These are phyloP conservation scores for Crocallis elinguaria DNA, from an alignment of 2,888 invertebrate species.

Conservation along the genomic window DNA sequence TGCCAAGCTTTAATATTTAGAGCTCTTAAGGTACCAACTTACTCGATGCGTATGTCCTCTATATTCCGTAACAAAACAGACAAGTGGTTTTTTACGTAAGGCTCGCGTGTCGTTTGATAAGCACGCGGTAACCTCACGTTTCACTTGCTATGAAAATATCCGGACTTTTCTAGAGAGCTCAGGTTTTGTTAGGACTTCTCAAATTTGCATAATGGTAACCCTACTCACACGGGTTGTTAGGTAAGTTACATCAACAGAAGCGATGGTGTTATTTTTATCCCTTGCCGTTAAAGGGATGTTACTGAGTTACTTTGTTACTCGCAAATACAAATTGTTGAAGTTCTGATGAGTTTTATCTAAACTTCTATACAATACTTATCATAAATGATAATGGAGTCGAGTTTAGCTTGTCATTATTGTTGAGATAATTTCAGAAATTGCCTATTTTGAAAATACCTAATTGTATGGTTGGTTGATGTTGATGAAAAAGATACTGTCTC, in stretches of 20 bases:
- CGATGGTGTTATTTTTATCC: slow-evolving; percentile 8
- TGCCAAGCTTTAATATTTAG: no score
- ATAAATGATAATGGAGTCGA: not conserved
- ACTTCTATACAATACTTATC: not conserved
- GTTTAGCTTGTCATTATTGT: not conserved
- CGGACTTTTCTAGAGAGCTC: not conserved
- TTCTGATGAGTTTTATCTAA: slow-evolving; percentile 4
- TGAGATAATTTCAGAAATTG: no score
- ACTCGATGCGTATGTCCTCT: no score
- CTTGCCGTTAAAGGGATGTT: not conserved
- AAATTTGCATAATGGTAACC: not conserved
- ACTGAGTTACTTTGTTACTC: not conserved
- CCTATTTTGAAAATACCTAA: no score
- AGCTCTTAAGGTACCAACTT: no score
- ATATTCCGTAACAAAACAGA: no score
- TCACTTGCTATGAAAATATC: no score
- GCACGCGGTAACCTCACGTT: not conserved
- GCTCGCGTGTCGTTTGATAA: no score
- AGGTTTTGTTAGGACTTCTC: not conserved
- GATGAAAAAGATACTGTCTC: no score
- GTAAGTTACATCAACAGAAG: slow-evolving; percentile 6
- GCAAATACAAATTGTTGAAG: slow-evolving; percentile 16
- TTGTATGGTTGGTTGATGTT: no score
- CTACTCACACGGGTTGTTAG: slow-evolving; percentile 8
- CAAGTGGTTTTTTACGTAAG: no score